Conservation (phyloP, 1,140 invertebrate genomes). For the Galleria mellonella region DNA sequence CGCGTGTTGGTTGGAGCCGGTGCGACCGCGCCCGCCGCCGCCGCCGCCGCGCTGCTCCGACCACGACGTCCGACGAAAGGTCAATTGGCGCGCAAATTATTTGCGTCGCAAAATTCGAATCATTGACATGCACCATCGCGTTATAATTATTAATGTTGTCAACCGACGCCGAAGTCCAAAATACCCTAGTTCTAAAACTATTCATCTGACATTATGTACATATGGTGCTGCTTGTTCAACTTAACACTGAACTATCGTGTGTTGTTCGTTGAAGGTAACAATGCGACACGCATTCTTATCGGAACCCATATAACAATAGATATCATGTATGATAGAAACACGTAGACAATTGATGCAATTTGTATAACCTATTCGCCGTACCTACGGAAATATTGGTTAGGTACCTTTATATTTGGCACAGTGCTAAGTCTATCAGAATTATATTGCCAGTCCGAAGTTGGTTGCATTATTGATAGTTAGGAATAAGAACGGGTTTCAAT, state of each 20-base stretch:
- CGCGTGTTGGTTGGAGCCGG: constrained; percentile 52
- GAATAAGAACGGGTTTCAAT: constrained; percentile 30
- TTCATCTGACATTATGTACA: too few species aligned
- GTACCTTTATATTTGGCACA: not conserved
- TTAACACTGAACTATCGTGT: constrained; percentile 5
- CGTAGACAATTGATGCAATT: constrained; percentile 3
- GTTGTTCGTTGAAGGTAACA: constrained; percentile 16
- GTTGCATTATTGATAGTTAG: constrained; percentile 16
- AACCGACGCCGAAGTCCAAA: not conserved
- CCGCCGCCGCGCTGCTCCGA: constrained; percentile 31
- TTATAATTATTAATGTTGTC: constrained; percentile 14
- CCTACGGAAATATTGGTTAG: not conserved
- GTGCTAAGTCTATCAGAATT: constrained; percentile 2
- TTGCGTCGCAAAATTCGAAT: constrained; percentile 68
- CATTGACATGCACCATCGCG: constrained; percentile 40
- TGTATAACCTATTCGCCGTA: not conserved
- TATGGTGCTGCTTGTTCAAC: not conserved
- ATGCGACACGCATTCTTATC: constrained; percentile 23
- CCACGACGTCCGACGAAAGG: constrained; percentile 67
- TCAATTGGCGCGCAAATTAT: constrained; percentile 74
- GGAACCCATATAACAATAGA: constrained; percentile 12
- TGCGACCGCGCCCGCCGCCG: constrained; percentile 52
- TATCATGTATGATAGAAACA: not conserved
- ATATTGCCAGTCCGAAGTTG: constrained; percentile 4
- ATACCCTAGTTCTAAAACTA: too few species aligned